Evolutionary conservation across 2,113 vertebrate genomes (phyloP).

Genomic region (Melanerpes aurifrons): DNA sequence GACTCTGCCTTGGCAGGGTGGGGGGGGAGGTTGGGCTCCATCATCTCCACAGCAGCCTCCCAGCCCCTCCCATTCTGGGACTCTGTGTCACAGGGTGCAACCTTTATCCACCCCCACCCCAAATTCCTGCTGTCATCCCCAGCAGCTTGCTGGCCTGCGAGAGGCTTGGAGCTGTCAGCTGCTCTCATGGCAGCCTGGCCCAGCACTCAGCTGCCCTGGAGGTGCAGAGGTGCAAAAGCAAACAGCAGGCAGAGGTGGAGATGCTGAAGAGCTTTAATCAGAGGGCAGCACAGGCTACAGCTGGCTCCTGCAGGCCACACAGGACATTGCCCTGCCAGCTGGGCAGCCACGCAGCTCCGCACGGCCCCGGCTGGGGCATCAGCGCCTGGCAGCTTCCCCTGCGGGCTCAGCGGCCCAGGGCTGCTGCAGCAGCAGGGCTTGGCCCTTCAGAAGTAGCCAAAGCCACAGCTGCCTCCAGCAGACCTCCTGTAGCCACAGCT

Average conservation of each 20-base stretch:
- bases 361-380: too few species aligned
- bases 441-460: neutral
- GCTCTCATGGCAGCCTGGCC: neutral
- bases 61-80: too few species aligned
- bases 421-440: rapidly evolving
- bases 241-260: rapidly evolving
- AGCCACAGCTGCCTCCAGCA: neutral
- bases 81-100: neutral
- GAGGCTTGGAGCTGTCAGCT: neutral
- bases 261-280: neutral
- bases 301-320: too few species aligned
- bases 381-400: neutral
- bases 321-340: neutral
- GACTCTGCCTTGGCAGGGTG: too few species aligned
- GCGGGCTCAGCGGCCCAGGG: neutral
- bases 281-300: neutral
- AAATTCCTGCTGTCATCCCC: neutral
- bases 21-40: too few species aligned
- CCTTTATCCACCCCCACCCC: rapidly evolving
- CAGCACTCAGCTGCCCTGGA: rapidly evolving
- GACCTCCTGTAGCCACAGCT: too few species aligned
- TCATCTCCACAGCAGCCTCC: too few species aligned
- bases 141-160: rapidly evolving
- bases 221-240: neutral
- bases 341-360: neutral